Percentiles rank a stretch among this genome's conserved stretches.
Conservation (phyloP, 2,888 invertebrate species). For the Drosophila infuscata region DNA sequence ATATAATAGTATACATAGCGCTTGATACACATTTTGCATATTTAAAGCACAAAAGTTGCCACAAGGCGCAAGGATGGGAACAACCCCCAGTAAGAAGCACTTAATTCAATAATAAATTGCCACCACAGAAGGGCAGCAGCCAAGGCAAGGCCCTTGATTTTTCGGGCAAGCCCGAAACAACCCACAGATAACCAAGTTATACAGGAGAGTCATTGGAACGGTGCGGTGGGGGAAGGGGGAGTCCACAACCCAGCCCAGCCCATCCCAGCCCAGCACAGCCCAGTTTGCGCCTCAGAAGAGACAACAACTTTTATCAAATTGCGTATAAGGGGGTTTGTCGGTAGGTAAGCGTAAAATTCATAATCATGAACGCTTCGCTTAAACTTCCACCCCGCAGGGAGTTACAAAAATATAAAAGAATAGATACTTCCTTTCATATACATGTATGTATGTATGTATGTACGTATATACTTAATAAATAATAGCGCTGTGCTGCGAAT, state of each 20-base stretch:
- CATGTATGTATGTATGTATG: slow-evolving; percentile 10
- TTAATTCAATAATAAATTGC: slow-evolving; percentile 82
- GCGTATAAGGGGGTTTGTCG: slow-evolving; percentile 79
- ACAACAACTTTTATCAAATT: slow-evolving; percentile 74
- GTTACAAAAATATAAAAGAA: slow-evolving; percentile 14
- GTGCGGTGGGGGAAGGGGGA: slow-evolving; percentile 6
- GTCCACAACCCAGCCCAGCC: background rate
- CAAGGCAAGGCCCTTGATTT: slow-evolving; percentile 48
- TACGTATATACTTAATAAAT: slow-evolving; percentile 42
- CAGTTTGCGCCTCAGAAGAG: slow-evolving; percentile 70
- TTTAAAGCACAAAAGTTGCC: slow-evolving; percentile 55
- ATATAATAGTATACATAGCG: slow-evolving; percentile 17
- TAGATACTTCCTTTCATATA: slow-evolving; percentile 20
- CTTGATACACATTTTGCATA: slow-evolving; percentile 71
- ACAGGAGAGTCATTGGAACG: slow-evolving; percentile 25
- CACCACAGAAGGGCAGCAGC: slow-evolving; percentile 57
- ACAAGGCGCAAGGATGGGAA: slow-evolving; percentile 37
- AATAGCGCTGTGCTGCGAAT: slow-evolving; percentile 38
- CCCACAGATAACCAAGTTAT: slow-evolving; percentile 69
- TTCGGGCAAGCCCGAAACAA: slow-evolving; percentile 56
- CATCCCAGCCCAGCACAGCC: slow-evolving; percentile 48
- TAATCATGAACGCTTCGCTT: slow-evolving; percentile 80
- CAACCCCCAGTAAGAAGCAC: slow-evolving; percentile 68
- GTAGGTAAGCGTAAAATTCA: slow-evolving; percentile 84
- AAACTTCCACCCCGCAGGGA: slow-evolving; percentile 71